Evolutionary conservation across 2,113 vertebrate species (phyloP), one percentile per base, ranked within the genome.

Genomic region (Alaudala cheleensis): DNA sequence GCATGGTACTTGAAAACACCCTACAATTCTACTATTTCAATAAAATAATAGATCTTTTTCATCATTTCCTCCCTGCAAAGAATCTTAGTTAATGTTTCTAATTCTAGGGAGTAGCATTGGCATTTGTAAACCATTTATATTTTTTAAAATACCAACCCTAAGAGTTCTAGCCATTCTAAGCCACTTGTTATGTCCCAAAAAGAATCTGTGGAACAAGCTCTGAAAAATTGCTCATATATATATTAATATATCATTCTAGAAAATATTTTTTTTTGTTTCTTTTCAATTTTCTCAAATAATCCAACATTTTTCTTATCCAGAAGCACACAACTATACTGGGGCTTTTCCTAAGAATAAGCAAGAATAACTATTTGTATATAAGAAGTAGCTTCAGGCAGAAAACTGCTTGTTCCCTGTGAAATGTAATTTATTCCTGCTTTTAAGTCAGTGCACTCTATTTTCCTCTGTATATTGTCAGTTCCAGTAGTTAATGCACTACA

Each of bases 341-440:
- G 16, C 11, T 83, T 90, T 69, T 74, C 56, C 33, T 19, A 88
- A 65, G 28, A 66, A 69, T 13, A 83, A 66, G 28, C 22, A 42
- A 26, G 40, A 45, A 31, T 21, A 86, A 33, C 49, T 65, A 11
- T 60, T 81, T 85, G 42, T 64, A 29, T 37, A 11, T 45, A 73
- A 82, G 66, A 81, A n/a, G 8, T 62, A 11, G 12, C 23, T 90
- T 88, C 58, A 70, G 85, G 80, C 26, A 61, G 64, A 87, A 92
- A 76, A 6, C 14, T 83, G 17, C 15, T 91, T 0, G 0, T 47
- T 88, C 47, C 42, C 21, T 5, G 2, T 42, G 34, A 73, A 26
- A 77, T 58, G 56, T 64, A 93, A 88, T 84, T 91, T 95, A 74
- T 70, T 94, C 51, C 11, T 86, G 16, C 39, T 64, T 94, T 88